Base-by-base conservation (phyloP, 2,113 vertebrate genomes). In the Picathartes gymnocephalus region DNA sequence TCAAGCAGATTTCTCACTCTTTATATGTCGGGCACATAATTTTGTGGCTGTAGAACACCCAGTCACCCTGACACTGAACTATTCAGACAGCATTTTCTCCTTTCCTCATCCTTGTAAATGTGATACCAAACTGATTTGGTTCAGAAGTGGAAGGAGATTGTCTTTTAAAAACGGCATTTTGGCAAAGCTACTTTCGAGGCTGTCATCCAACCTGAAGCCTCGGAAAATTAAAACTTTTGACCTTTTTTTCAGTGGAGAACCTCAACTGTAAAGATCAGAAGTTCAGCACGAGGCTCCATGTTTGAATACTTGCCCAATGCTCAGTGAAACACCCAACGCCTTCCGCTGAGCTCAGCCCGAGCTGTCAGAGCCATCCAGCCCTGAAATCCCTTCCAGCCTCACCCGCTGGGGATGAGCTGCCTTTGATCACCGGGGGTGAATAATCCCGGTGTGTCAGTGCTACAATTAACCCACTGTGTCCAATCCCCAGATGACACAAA, bases 381-480 rank as follows among this genome's bases (percentile, higher is more conserved):
- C 54, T 88, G 71, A 56, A 96, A 95, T 90, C 90, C 93, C 79
- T 81, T 51, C 88, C 81, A 96, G 82, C 92, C 94, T 95, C 93
- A 68, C 92, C 82, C 93, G 45, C 35, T 66, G 71, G 30, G 84
- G 64, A 60, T 15, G 60, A 78, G 76, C 3, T 81, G 10, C 76
- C 92, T 96, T 96, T 97, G 95, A 97, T 95, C 95, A 92, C 27
- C 51, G 3, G 37, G 8, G 51, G 54, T 17, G 4, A 91, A 50
- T 92, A 95, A 96, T 90, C 92, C 79, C n/a, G 1, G 54, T 12
- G 81, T 91, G 87, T 82, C 85, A 27, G 53, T 14, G 69, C 39
- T 74, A 88, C 95, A 96, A 93, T 92, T 92, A 96, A 88, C 76
- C 64, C 93, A 18, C 85, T 95, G 90, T 95, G 79, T 56, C 88